Percentiles rank a stretch among this genome's conserved stretches.
Evolutionary conservation across 64 coral and sea anemone genomes (phyloP).

Genomic region (Cladopsammia gracilis): DNA sequence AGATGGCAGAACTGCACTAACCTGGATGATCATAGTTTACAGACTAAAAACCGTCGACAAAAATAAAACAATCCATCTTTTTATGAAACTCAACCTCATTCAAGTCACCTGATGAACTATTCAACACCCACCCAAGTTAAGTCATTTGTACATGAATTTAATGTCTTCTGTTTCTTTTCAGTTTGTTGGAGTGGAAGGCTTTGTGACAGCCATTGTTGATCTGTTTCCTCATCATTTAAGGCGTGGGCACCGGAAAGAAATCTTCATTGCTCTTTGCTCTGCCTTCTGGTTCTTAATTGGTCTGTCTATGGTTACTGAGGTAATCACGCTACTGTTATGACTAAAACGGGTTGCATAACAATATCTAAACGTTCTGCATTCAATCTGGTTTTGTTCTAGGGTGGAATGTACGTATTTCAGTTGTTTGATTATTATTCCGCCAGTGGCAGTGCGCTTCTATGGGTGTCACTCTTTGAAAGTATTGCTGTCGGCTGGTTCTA

Average conservation of each 20-base stretch:
- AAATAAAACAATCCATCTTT: no score
- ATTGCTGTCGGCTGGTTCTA: conserved; percentile 80
- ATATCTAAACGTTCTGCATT: not conserved
- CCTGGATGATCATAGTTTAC: no score
- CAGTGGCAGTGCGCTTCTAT: conserved; percentile 70
- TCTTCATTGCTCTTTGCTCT: conserved; percentile 68
- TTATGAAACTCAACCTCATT: no score
- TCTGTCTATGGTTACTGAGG: conserved; percentile 89
- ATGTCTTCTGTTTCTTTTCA: conserved; percentile 5
- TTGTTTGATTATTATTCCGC: conserved; percentile 72
- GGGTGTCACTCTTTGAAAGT: conserved; percentile 64
- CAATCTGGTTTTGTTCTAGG: conserved; percentile 14
- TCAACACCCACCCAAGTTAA: no score
- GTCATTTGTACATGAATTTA: not conserved
- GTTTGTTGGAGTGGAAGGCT: conserved; percentile 88
- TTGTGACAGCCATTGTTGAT: conserved; percentile 85
- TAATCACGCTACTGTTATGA: not conserved
- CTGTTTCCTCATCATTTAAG: conserved; percentile 67
- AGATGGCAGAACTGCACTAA: no score
- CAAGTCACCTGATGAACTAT: no score
- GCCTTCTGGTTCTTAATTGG: conserved; percentile 84
- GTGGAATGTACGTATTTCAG: conserved; percentile 81
- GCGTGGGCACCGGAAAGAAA: conserved; percentile 75
- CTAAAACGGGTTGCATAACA: not conserved
- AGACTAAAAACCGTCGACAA: no score